These are phyloP conservation scores for Tolmerus cingulatus DNA, from an alignment of 2,888 invertebrate genomes.

Conservation along the genomic window DNA sequence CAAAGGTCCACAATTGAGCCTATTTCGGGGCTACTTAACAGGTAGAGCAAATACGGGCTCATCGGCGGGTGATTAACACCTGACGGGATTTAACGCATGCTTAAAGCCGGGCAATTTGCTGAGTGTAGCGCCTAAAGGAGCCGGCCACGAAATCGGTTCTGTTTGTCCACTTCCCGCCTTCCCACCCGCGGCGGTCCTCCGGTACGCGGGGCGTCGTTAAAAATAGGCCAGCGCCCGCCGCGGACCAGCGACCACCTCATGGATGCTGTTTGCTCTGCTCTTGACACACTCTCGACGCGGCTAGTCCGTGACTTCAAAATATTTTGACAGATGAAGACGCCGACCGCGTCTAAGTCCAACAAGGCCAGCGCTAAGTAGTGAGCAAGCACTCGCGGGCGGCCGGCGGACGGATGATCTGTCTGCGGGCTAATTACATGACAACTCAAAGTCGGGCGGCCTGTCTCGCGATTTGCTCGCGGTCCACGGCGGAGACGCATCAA, in stretches of 20 bases:
- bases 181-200: background rate
- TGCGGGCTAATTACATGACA: constrained; percentile 33
- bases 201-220: constrained; percentile 10
- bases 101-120: background rate
- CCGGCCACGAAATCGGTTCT: constrained; percentile 7
- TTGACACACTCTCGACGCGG: constrained; percentile 24
- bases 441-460: background rate
- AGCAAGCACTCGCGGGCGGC: constrained; percentile 12
- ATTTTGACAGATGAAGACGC: constrained; percentile 41
- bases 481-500: background rate
- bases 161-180: constrained; percentile 5
- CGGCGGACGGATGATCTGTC: constrained; percentile 19
- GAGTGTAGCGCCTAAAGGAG: background rate
- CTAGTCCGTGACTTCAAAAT: constrained; percentile 35
- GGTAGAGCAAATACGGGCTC: constrained; percentile 32
- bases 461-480: background rate
- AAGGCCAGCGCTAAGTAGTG: constrained; percentile 5
- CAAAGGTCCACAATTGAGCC: constrained; percentile 42
- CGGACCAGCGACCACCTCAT: constrained; percentile 31
- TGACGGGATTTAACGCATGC: constrained; percentile 30
- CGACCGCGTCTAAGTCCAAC: constrained; percentile 4
- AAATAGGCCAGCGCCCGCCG: background rate
- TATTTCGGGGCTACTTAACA: constrained; percentile 42
- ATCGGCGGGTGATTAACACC: constrained; percentile 43
- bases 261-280: constrained; percentile 22